phyloP scores from a whole-genome alignment of 35 echinoderm and acorn worm species.

The Lytechinus variegatus region DNA sequence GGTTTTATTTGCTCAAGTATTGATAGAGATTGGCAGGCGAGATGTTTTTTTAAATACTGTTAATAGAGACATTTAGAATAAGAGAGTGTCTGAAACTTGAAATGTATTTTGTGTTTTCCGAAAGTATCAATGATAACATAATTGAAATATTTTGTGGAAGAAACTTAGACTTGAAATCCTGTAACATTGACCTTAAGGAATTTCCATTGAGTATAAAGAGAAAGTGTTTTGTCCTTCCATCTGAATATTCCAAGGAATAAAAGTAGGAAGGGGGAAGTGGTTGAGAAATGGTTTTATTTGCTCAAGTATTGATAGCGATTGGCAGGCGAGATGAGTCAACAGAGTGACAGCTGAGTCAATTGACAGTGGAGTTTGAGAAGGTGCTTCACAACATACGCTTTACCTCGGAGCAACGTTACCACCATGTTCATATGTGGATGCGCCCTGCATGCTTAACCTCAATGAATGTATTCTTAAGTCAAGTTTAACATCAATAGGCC shows the following conservation, averaged over 20 bases:
- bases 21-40: conserved; percentile 7
- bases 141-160: neutral
- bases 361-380: conserved; percentile 36
- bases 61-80: too few relatives aligned
- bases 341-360: conserved; percentile 31
- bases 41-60: too few relatives aligned
- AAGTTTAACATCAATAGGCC: too few relatives aligned
- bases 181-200: neutral
- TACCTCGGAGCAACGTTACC: neutral
- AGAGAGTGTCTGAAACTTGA: too few relatives aligned
- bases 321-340: conserved; percentile 34
- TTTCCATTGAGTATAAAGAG: neutral
- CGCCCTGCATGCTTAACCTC: too few relatives aligned
- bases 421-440: neutral
- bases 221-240: neutral
- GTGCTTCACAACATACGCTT: conserved; percentile 9
- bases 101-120: too few relatives aligned
- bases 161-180: neutral
- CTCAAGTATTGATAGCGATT: neutral
- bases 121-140: too few relatives aligned
- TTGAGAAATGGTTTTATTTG: conserved; percentile 32
- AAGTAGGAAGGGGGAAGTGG: neutral
- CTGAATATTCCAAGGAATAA: neutral
- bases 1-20: conserved; percentile 27
- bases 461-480: too few relatives aligned